Evolutionary conservation across 2,888 invertebrate genomes (phyloP), one percentile per base, ranked within the genome.

Genomic region (Drosophila greeni): DNA sequence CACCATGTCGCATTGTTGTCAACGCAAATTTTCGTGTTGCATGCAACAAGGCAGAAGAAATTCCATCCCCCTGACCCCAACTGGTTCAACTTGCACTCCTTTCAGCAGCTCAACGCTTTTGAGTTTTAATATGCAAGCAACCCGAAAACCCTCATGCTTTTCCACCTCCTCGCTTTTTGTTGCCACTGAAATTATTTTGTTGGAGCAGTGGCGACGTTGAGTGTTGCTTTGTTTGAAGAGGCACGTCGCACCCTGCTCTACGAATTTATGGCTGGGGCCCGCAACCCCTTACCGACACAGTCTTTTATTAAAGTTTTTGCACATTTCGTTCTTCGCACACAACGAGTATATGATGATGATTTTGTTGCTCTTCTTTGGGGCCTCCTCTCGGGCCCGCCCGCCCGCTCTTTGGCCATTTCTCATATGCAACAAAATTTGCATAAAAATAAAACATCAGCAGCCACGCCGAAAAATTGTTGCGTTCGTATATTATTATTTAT

Each of bases 221-320:
- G 84, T 76, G 81, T 84, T 79, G 85, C 85, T 74, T 82, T 80
- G 81, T 83, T 84, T 84, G 72, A 75, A 82, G 81, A 82, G 84
- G 80, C 60, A 62, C 48, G 33, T 24, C 42, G 34, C 37, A 16
- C n/a, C 34, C 36, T 20, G 18, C 65, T n/a, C 75, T 60, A 68
- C 67, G 76, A 82, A 79, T 82, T 84, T 82, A 82, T 80, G 72
- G 59, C 43, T 54, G 43, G 43, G 11, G 48, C 54, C 42, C 62
- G 36, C 45, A 12, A 16, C 48, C 47, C 33, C 53, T 39, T 36
- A 14, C 42, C 29, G n/a, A 49, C 66, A 57, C 43, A 66, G 69
- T 70, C 74, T 79, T 73, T 84, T 84, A 84, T 79, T 84, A 84
- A 79, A 79, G 84, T 79, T 70, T 70, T 78, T 81, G 75, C 83